Conservation (phyloP, 2,113 vertebrate genomes). For the Astur gentilis region DNA sequence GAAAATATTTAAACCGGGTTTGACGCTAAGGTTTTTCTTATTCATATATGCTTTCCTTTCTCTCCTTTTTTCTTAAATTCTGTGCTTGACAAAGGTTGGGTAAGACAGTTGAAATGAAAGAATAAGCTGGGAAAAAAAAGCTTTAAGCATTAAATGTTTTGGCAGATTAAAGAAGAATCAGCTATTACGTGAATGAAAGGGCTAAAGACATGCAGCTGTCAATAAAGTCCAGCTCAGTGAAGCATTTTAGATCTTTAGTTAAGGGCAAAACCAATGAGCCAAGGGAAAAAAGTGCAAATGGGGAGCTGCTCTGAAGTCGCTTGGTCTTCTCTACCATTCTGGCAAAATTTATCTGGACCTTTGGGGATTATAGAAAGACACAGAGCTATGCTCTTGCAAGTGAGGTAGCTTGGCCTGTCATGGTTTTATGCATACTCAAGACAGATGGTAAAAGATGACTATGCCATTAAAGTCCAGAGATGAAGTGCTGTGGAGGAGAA, state of each 20-base stretch:
- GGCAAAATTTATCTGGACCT: neutral
- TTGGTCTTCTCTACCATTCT: neutral
- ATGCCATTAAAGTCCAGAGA: neutral
- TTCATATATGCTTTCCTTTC: neutral
- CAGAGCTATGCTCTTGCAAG: neutral
- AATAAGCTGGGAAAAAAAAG: neutral
- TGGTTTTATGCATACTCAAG: neutral
- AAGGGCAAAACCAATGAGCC: neutral
- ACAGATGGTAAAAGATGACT: neutral
- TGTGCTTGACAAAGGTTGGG: neutral
- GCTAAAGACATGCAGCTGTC: neutral
- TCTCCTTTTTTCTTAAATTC: neutral
- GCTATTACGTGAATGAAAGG: neutral
- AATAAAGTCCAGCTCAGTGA: neutral
- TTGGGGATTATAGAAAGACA: neutral
- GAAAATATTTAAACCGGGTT: neutral
- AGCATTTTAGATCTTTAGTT: neutral
- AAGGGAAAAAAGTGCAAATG: neutral
- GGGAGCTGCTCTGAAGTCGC: neutral
- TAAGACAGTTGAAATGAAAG: neutral
- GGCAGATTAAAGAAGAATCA: neutral
- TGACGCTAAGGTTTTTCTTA: neutral
- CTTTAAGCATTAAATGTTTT: neutral
- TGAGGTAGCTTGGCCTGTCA: neutral
- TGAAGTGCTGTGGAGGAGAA: neutral